A percentile compares a stretch with the other conserved stretches of the same genome.
These are phyloP conservation scores for Drosophila anceps DNA, from an alignment of 2,888 invertebrate species.

Conservation along the genomic window DNA sequence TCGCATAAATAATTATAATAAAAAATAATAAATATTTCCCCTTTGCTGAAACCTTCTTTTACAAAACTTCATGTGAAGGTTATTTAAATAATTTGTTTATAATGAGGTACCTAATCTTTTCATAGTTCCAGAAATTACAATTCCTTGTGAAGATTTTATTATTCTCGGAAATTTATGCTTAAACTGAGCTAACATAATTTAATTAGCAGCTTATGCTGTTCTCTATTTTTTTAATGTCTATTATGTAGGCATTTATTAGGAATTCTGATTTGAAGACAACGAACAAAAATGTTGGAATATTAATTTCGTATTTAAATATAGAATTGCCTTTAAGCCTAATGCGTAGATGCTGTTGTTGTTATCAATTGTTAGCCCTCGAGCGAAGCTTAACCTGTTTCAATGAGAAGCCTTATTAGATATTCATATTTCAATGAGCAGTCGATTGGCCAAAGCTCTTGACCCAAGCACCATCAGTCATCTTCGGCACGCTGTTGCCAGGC, in stretches of 20 bases:
- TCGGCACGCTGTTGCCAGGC: conserved; percentile 36
- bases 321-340: background rate
- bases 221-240: background rate
- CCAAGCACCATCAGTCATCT: conserved; percentile 35
- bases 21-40: background rate
- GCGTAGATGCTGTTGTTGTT: conserved; percentile 6
- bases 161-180: conserved; percentile 3
- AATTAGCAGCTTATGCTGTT: background rate
- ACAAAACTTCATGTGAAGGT: background rate
- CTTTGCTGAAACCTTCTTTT: background rate
- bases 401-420: conserved; percentile 35
- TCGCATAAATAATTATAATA: background rate
- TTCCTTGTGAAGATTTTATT: background rate
- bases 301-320: conserved; percentile 9
- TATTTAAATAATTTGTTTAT: background rate
- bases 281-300: background rate
- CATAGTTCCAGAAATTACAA: background rate
- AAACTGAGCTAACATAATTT: background rate
- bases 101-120: background rate
- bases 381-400: conserved; percentile 49
- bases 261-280: conserved; percentile 1
- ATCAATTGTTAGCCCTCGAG: conserved; percentile 31
- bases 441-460: conserved; percentile 36
- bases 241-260: conserved; percentile 7
- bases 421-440: conserved; percentile 36